These are phyloP conservation scores for Lissocephala sabroskyi DNA, from an alignment of 2,888 invertebrate genomes.

Conservation along the genomic window DNA sequence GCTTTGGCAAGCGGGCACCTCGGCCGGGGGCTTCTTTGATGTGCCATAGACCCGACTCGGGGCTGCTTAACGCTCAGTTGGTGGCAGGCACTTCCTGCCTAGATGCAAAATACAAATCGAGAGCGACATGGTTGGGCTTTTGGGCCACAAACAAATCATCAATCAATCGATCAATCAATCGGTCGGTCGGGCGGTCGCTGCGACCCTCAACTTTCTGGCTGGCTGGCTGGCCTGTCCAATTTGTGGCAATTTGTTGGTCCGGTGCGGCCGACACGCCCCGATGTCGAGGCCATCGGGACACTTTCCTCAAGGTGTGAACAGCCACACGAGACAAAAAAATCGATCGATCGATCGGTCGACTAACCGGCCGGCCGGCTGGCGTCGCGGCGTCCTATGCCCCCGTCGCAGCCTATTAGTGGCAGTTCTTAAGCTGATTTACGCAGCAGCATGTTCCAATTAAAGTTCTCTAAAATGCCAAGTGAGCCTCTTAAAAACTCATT, in stretches of 20 bases:
- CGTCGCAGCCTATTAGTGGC: slow-evolving; percentile 68
- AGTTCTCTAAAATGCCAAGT: slow-evolving; percentile 56
- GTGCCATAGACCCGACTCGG: no score
- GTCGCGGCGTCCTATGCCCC: not conserved
- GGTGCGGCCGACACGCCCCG: not conserved
- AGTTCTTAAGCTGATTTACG: slow-evolving; percentile 69
- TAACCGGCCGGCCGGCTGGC: not conserved
- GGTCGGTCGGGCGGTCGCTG: slow-evolving; percentile 1
- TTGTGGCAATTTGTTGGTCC: slow-evolving; percentile 27
- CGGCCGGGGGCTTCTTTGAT: no score
- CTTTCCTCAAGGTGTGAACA: not conserved
- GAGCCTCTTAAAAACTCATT: slow-evolving; percentile 72
- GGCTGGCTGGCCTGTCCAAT: slow-evolving; percentile 30
- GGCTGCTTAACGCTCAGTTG: not conserved
- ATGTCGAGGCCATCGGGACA: not conserved
- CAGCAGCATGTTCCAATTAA: slow-evolving; percentile 68
- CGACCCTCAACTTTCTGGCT: slow-evolving; percentile 28
- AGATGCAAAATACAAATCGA: slow-evolving; percentile 32
- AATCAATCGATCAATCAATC: slow-evolving; percentile 30
- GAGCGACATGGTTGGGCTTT: no score
- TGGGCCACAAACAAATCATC: slow-evolving; percentile 41
- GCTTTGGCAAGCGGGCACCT: not conserved
- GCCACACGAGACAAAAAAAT: slow-evolving; percentile 20
- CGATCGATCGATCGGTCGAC: not conserved
- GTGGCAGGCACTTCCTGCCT: slow-evolving; percentile 31